Evolutionary conservation across 92 coral and sea anemone species (phyloP).

Genomic region (Phenganax marumi): DNA sequence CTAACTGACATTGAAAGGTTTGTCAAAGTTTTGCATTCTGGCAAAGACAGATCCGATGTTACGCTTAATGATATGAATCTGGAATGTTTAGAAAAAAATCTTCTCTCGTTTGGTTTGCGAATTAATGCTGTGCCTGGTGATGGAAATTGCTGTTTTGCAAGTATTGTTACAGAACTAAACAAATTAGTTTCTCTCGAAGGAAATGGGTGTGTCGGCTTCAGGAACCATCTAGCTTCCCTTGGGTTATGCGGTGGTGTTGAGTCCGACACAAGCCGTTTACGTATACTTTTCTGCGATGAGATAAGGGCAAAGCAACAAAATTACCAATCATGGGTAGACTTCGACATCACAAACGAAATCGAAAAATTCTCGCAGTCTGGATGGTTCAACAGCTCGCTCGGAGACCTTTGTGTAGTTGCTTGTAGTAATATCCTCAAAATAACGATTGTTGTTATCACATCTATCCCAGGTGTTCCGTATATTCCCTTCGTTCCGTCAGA

Average conservation of each 20-base stretch:
- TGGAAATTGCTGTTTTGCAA: constrained; percentile 57
- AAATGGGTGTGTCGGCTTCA: background rate
- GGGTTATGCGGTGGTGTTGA: constrained; percentile 13
- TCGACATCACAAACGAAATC: constrained; percentile 42
- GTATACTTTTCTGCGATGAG: constrained; percentile 22
- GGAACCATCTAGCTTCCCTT: background rate
- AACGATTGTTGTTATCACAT: constrained; percentile 54
- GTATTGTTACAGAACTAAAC: constrained; percentile 34
- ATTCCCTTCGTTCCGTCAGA: constrained; percentile 16
- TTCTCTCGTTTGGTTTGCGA: constrained; percentile 44
- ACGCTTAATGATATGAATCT: constrained; percentile 35
- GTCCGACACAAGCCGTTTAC: constrained; percentile 2
- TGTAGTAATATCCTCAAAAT: constrained; percentile 46
- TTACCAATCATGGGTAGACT: constrained; percentile 45
- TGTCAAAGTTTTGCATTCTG: constrained; percentile 26
- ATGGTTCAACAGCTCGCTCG: constrained; percentile 62
- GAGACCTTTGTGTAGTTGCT: constrained; percentile 55
- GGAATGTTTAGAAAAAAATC: constrained; percentile 49
- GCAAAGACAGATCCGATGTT: background rate
- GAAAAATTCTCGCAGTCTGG: constrained; percentile 49
- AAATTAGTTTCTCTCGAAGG: constrained; percentile 3
- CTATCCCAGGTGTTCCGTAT: constrained; percentile 27
- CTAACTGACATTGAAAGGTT: constrained; percentile 42
- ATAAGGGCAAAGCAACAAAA: constrained; percentile 16
- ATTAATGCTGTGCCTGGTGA: constrained; percentile 46